Evolutionary conservation across 37 sponge, comb jelly and placozoan species (phyloP).

Genomic region (Chondrilla cf. caribensis): DNA sequence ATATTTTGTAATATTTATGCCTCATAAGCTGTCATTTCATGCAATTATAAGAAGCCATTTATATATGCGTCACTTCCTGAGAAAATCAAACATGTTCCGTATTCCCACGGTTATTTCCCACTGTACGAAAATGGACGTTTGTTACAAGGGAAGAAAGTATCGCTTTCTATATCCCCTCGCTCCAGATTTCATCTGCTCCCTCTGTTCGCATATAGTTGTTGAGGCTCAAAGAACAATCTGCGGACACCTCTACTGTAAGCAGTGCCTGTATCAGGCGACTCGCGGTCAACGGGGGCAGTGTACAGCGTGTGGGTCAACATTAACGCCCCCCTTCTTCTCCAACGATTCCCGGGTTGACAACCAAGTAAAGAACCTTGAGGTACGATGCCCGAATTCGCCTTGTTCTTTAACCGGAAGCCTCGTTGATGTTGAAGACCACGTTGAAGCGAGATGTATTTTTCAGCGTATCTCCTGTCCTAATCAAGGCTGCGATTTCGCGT

Average conservation of each 20-base stretch:
- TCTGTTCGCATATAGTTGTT: neutral
- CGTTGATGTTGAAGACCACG: neutral
- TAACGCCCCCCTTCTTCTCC: too few relatives aligned
- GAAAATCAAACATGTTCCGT: too few relatives aligned
- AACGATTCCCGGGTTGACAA: neutral
- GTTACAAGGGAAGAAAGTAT: slow-evolving; percentile 1
- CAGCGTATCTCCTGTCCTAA: neutral
- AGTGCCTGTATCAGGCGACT: neutral
- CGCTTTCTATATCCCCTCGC: neutral
- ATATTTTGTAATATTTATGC: too few relatives aligned
- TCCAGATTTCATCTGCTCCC: neutral
- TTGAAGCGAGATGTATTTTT: neutral
- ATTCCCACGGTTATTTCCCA: too few relatives aligned
- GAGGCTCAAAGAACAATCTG: slow-evolving; percentile 1
- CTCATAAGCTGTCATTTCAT: too few relatives aligned
- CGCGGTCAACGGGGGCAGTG: neutral
- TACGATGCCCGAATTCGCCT: neutral
- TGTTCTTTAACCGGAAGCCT: neutral
- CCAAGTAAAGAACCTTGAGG: neutral
- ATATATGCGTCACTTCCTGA: too few relatives aligned
- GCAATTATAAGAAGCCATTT: too few relatives aligned
- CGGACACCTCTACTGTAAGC: slow-evolving; percentile 18
- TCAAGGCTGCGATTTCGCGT: neutral
- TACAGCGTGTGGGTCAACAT: neutral
- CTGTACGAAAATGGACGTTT: too few relatives aligned